These are phyloP conservation scores for Lasius platythorax DNA, from an alignment of 2,888 invertebrate genomes.

Conservation along the genomic window DNA sequence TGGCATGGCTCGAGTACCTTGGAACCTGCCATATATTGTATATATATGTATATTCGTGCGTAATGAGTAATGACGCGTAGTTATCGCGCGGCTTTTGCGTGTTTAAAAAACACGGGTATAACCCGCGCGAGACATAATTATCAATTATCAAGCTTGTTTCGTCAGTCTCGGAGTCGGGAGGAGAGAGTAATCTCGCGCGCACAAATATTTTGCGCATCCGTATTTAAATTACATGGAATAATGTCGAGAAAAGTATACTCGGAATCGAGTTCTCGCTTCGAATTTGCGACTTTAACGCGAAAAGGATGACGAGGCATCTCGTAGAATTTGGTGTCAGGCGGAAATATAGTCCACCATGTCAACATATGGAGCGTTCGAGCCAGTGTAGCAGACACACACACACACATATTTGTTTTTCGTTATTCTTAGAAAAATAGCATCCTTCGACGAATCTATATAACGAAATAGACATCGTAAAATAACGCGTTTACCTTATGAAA, in stretches of 20 bases:
- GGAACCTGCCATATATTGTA: neutral
- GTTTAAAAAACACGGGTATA: conserved; percentile 33
- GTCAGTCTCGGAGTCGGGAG: neutral
- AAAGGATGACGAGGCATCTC: neutral
- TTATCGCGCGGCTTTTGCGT: conserved; percentile 26
- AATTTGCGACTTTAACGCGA: neutral
- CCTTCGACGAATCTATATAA: neutral
- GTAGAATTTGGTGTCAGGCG: conserved; percentile 3
- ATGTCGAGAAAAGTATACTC: neutral
- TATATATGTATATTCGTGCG: neutral
- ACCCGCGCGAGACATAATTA: neutral
- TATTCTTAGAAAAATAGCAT: conserved; percentile 10
- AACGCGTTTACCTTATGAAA: neutral
- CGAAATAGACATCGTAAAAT: neutral
- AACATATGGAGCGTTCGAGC: neutral
- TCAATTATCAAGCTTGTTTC: conserved; percentile 28
- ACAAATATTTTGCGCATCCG: neutral
- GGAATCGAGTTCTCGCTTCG: neutral
- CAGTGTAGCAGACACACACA: neutral
- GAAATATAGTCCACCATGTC: neutral
- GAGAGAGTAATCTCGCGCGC: neutral
- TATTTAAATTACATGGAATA: conserved; percentile 2
- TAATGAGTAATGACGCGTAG: conserved; percentile 27
- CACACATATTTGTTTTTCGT: neutral
- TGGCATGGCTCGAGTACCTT: conserved; percentile 16